Evolutionary conservation across 2,797 vertebrate genomes (phyloP).

Genomic region (Myotis daubentonii): DNA sequence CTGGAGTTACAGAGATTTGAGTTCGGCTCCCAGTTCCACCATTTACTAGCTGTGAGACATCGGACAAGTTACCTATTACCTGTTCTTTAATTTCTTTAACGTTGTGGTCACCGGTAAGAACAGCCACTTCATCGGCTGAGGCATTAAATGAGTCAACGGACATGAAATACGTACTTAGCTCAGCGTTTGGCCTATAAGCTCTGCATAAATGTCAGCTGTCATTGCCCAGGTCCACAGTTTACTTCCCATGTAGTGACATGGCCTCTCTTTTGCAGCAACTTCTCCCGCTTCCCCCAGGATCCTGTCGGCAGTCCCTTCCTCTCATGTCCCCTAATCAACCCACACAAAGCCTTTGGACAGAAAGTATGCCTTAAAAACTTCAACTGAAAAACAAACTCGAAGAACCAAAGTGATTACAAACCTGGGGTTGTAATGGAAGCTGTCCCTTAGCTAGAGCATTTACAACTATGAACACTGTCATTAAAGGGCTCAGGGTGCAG

Average conservation of each 20-base stretch:
- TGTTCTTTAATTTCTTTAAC: slow-evolving; percentile 52
- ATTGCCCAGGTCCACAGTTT: background rate
- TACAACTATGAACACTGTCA: slow-evolving; percentile 31
- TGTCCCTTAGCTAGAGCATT: background rate
- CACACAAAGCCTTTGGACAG: background rate
- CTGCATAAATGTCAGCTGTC: background rate
- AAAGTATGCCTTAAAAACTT: slow-evolving; percentile 26
- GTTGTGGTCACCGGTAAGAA: slow-evolving; percentile 22
- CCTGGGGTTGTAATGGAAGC: background rate
- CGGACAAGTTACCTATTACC: background rate
- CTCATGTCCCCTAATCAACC: background rate
- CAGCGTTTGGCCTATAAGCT: background rate
- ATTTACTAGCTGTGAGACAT: background rate
- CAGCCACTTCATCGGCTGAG: slow-evolving; percentile 14
- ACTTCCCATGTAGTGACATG: background rate
- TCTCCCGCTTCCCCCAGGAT: background rate
- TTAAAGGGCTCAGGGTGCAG: slow-evolving; percentile 37
- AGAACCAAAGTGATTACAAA: slow-evolving; percentile 33
- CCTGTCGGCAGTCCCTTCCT: background rate
- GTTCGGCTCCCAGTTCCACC: background rate
- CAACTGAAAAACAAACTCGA: background rate
- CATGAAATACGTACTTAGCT: background rate
- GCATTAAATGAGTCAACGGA: background rate
- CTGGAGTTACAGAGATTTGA: background rate
- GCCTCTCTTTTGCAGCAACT: background rate